Base-by-base conservation (phyloP, 53 echinoderm and acorn worm species). In the Temnopleurus reevesii region DNA sequence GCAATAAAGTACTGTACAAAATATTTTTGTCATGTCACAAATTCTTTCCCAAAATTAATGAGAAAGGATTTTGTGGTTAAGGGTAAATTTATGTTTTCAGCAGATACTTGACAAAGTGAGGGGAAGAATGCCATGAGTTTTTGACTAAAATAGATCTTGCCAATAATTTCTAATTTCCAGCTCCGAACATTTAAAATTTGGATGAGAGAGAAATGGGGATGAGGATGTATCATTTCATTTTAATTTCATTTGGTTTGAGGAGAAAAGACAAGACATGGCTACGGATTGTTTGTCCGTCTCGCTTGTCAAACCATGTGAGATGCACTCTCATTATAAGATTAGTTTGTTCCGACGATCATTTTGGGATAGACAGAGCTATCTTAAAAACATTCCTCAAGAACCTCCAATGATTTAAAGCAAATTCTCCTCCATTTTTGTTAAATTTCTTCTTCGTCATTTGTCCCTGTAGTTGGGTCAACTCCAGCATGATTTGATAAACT, bases 91-190 rank as follows among this genome's bases (percentile, higher is more conserved):
- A 65, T 17, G 35, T 65, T 65, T 65, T 24, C 35, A 2, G 5
- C 18, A n/a, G 65, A 65, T 65, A 34, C 33, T 65, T 12, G 5
- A 35, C 19, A 65, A 18, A 65, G 35, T 65, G 18, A 33, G 35
- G 4, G 19, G 25, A 41, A 77, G 46, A 46, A 45, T 77, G 43
- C 77, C 77, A 45, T 77, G 77, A 77, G 44, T 45, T 77, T 77
- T 76, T 46, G 46, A 45, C 45, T 12, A 25, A 19, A 77, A 45
- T 46, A 77, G 77, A 77, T 77, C 24, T 45, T 45, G 25, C 6
- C 19, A 45, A 77, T 77, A 77, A 46, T 46, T 8, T 77, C 46
- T 25, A 25, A 77, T 13, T 77, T 77, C 77, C 77, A 19, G 21
- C 56, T 56, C 7, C 21, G 21, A 56, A 23, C 56, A 56, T 21